These are phyloP conservation scores for Ypsolopha sequella DNA, from an alignment of 2,888 invertebrate species.

Conservation along the genomic window DNA sequence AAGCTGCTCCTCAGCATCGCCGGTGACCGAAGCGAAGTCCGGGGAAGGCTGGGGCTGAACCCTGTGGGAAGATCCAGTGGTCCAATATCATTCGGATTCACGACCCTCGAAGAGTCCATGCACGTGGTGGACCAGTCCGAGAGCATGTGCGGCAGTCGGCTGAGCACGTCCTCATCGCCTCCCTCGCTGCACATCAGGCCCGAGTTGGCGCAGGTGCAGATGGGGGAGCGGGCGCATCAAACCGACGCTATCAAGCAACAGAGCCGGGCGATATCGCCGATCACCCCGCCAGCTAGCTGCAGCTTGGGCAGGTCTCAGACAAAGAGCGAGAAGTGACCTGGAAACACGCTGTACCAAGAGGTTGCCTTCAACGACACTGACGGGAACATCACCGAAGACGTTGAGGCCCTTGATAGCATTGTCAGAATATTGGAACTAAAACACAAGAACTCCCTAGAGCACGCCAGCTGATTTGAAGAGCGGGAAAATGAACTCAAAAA, in stretches of 20 bases:
- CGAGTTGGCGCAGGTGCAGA: conserved; percentile 60
- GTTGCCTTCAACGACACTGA: too few species aligned
- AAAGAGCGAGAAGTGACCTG: too few species aligned
- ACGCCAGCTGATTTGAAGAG: conserved; percentile 94
- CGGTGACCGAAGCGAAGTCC: conserved; percentile 69
- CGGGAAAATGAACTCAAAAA: conserved; percentile 95
- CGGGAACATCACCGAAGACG: too few species aligned
- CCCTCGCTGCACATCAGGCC: too few species aligned
- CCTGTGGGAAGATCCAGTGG: too few species aligned
- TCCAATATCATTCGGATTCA: conserved; percentile 91
- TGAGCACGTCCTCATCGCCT: too few species aligned
- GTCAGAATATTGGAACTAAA: conserved; percentile 98
- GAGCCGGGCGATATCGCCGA: conserved; percentile 61
- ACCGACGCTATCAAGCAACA: conserved; percentile 58
- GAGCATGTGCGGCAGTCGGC: conserved; percentile 78
- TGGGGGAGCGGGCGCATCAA: conserved; percentile 56
- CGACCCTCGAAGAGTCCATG: conserved; percentile 82
- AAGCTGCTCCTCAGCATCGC: conserved; percentile 88
- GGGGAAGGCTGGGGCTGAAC: conserved; percentile 71
- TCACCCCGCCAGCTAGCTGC: too few species aligned
- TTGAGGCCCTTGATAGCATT: conserved; percentile 96
- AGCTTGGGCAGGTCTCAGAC: too few species aligned
- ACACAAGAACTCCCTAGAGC: conserved; percentile 97
- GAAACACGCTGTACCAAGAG: too few species aligned
- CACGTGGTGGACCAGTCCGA: conserved; percentile 75